Evolutionary conservation across 2,888 invertebrate species (phyloP).

Genomic region (Thera britannica): DNA sequence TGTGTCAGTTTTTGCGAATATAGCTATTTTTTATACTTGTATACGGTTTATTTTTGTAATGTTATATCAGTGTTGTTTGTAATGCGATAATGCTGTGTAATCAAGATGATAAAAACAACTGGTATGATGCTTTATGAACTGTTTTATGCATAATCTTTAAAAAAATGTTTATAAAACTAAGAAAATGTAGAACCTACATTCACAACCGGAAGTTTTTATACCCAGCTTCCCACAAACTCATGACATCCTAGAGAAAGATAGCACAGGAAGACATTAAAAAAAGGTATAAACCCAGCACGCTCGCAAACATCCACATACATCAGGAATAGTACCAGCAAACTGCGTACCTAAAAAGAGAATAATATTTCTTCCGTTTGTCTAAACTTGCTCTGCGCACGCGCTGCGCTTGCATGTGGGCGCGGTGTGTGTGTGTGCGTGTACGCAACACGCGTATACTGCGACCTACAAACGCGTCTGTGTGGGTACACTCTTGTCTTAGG

Average conservation of each 20-base stretch:
- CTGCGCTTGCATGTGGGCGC: slow-evolving; percentile 63
- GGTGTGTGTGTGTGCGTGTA: slow-evolving; percentile 52
- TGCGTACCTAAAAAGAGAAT: slow-evolving; percentile 80
- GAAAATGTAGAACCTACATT: neutral
- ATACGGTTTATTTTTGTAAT: slow-evolving; percentile 35
- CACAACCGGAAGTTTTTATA: neutral
- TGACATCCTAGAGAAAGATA: neutral
- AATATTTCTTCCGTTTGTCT: slow-evolving; percentile 84
- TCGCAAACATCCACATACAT: slow-evolving; percentile 29
- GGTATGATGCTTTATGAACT: slow-evolving; percentile 12
- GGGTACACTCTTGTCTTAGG: slow-evolving; percentile 82
- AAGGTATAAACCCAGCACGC: slow-evolving; percentile 4
- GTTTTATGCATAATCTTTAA: neutral
- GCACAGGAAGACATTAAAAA: slow-evolving; percentile 21
- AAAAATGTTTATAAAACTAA: neutral
- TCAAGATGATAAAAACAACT: slow-evolving; percentile 28
- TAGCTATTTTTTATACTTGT: slow-evolving; percentile 50
- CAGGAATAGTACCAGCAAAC: slow-evolving; percentile 41
- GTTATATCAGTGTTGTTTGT: slow-evolving; percentile 31
- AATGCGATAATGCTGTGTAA: slow-evolving; percentile 31
- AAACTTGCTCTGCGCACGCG: slow-evolving; percentile 82
- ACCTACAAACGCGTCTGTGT: slow-evolving; percentile 61
- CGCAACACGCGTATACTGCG: slow-evolving; percentile 36
- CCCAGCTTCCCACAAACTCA: neutral
- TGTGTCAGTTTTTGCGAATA: slow-evolving; percentile 70